Conservation (phyloP, 2,888 invertebrate genomes). For the Drosophila heteroneura region DNA sequence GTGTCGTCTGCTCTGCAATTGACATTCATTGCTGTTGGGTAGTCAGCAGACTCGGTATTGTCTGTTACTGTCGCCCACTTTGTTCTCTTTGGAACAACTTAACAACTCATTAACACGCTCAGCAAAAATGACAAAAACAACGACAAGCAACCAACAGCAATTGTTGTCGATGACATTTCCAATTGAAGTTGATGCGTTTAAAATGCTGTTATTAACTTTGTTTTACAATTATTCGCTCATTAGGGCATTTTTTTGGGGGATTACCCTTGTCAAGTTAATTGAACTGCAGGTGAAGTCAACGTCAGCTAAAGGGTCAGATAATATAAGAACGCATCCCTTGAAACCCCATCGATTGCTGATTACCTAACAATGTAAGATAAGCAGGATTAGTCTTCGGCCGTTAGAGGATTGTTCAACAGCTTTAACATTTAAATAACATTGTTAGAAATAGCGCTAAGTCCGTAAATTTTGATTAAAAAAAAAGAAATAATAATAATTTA, state of each 20-base stretch:
- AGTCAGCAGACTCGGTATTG: slow-evolving; percentile 33
- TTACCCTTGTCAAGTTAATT: slow-evolving; percentile 66
- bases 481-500: neutral
- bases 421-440: neutral
- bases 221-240: slow-evolving; percentile 46
- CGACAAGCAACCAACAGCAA: slow-evolving; percentile 52
- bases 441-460: neutral
- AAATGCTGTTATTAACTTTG: slow-evolving; percentile 59
- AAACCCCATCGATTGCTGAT: slow-evolving; percentile 2
- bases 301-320: slow-evolving; percentile 5
- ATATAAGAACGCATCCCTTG: neutral
- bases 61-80: slow-evolving; percentile 27
- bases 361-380: slow-evolving; percentile 8
- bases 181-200: slow-evolving; percentile 47
- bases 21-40: slow-evolving; percentile 74
- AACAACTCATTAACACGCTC: slow-evolving; percentile 77
- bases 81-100: slow-evolving; percentile 60
- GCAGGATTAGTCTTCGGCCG: neutral
- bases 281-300: slow-evolving; percentile 34
- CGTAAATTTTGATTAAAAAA: too few species aligned
- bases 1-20: slow-evolving; percentile 60
- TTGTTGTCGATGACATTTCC: slow-evolving; percentile 39
- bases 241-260: slow-evolving; percentile 17
- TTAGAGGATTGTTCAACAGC: neutral
- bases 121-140: slow-evolving; percentile 34